Evolutionary conservation across 1,140 invertebrate genomes (phyloP).

Genomic region (Luehdorfia chinensis): DNA sequence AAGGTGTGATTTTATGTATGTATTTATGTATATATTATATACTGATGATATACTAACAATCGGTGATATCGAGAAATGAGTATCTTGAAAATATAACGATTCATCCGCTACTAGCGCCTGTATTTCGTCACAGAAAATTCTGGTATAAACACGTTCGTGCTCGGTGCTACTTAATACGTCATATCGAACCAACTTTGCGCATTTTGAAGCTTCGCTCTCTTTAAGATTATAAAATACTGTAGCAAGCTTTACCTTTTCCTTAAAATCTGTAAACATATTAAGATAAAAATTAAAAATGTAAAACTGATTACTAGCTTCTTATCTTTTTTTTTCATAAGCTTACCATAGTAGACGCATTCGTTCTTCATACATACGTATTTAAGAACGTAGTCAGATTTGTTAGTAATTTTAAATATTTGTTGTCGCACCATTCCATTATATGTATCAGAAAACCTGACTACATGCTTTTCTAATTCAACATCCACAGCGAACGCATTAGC

Average conservation of each 20-base stretch:
- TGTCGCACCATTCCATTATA: slow-evolving; percentile 62
- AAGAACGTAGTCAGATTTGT: slow-evolving; percentile 54
- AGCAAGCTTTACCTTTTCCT: slow-evolving; percentile 63
- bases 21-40: too few species aligned
- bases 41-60: slow-evolving; percentile 38
- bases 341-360: slow-evolving; percentile 51
- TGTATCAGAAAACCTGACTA: slow-evolving; percentile 56
- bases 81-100: slow-evolving; percentile 47
- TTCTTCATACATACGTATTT: slow-evolving; percentile 69
- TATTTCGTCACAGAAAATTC: slow-evolving; percentile 65
- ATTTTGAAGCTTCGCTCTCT: slow-evolving; percentile 50
- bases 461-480: slow-evolving; percentile 54
- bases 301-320: too few species aligned
- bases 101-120: slow-evolving; percentile 58
- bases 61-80: slow-evolving; percentile 55
- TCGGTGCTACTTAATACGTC: slow-evolving; percentile 60
- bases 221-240: slow-evolving; percentile 58
- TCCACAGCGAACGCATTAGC: slow-evolving; percentile 44
- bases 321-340: slow-evolving; percentile 1
- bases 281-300: too few species aligned
- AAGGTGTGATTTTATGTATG: too few species aligned
- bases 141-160: slow-evolving; percentile 60
- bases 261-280: slow-evolving; percentile 45
- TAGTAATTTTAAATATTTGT: slow-evolving; percentile 56
- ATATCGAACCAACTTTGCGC: slow-evolving; percentile 50